These are phyloP conservation scores for Dichetophora obliterata DNA, from an alignment of 2,888 invertebrate genomes.

Conservation along the genomic window DNA sequence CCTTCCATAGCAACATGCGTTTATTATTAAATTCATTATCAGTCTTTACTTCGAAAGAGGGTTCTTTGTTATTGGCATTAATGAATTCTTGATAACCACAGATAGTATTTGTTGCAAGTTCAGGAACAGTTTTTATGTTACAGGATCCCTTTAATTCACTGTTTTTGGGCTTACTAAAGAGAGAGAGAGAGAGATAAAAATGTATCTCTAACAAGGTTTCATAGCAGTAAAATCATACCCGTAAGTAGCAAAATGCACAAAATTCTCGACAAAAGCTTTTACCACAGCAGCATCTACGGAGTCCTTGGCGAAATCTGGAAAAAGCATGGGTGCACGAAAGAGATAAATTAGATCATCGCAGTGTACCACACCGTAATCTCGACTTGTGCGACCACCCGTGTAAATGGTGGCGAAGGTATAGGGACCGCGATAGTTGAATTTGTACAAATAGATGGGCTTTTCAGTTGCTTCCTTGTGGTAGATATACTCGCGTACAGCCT, in stretches of 20 bases:
- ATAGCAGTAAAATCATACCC: constrained; percentile 64
- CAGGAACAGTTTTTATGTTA: constrained; percentile 36
- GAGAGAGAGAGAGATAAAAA: not conserved
- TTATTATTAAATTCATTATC: constrained; percentile 54
- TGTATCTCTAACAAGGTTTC: not conserved
- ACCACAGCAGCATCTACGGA: constrained; percentile 66
- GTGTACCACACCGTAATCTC: constrained; percentile 69
- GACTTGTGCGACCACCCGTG: constrained; percentile 57
- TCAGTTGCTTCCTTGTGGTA: constrained; percentile 51
- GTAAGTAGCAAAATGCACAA: constrained; percentile 71
- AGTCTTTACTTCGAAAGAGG: constrained; percentile 50
- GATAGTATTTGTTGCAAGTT: constrained; percentile 47
- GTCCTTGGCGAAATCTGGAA: constrained; percentile 62
- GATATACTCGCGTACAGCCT: constrained; percentile 59
- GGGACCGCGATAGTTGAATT: constrained; percentile 70
- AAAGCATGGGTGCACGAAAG: constrained; percentile 69
- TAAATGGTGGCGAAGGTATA: constrained; percentile 69
- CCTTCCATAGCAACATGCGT: constrained; percentile 60
- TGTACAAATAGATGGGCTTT: constrained; percentile 70
- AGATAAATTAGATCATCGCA: constrained; percentile 73
- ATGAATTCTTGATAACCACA: constrained; percentile 65
- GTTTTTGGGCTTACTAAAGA: constrained; percentile 55
- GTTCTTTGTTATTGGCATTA: constrained; percentile 49
- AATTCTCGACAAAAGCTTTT: constrained; percentile 66
- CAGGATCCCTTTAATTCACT: constrained; percentile 48